These are phyloP conservation scores for Protonemura montana DNA, from an alignment of 2,888 invertebrate species.

Conservation along the genomic window DNA sequence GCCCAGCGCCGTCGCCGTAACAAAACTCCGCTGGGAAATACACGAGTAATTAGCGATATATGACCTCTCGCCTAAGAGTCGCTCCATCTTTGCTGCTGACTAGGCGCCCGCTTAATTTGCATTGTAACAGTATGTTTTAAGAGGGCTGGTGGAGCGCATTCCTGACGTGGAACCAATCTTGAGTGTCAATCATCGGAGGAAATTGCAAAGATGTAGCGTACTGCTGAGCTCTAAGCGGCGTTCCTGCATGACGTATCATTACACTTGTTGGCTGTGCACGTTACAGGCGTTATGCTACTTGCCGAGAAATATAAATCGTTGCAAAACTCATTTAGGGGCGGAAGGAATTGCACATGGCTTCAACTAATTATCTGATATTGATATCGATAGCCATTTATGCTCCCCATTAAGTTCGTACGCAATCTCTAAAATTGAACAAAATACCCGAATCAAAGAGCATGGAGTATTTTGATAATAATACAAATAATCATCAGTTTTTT, in stretches of 20 bases:
- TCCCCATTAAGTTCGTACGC: not conserved
- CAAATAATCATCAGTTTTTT: too few species aligned
- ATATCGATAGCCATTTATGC: not conserved
- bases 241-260: not conserved
- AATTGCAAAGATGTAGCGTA: not conserved
- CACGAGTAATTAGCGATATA: constrained; percentile 31
- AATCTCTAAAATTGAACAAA: not conserved
- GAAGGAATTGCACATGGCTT: not conserved
- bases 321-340: not conserved
- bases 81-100: constrained; percentile 30
- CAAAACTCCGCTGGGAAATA: constrained; percentile 39
- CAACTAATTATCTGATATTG: not conserved
- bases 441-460: not conserved
- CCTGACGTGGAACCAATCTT: constrained; percentile 7
- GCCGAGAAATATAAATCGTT: not conserved
- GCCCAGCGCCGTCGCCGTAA: not conserved
- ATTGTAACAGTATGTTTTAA: not conserved
- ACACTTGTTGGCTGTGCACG: not conserved
- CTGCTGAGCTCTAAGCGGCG: not conserved
- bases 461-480: too few species aligned
- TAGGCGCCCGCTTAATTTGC: constrained; percentile 22
- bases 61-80: constrained; percentile 26
- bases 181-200: not conserved
- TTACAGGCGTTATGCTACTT: not conserved
- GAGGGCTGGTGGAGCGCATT: not conserved